Evolutionary conservation across 2,797 vertebrate species (phyloP).

Genomic region (Dendrocincla tyrannina): DNA sequence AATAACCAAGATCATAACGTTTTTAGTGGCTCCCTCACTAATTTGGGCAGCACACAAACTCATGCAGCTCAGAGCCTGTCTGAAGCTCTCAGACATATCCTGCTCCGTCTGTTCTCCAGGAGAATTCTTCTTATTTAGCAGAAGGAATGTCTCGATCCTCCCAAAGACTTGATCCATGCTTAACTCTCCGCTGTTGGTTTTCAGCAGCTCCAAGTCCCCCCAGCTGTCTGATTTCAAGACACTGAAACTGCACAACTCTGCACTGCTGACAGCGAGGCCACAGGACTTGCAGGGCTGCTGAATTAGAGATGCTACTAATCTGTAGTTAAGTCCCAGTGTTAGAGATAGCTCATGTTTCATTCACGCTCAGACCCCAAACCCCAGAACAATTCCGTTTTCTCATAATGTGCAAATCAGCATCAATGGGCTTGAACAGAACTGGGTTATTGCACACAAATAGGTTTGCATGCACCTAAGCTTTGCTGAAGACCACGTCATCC

Average conservation of each 20-base stretch:
- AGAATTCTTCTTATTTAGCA: neutral
- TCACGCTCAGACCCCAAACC: neutral
- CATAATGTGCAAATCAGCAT: neutral
- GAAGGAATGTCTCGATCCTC: neutral
- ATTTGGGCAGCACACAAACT: neutral
- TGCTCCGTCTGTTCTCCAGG: neutral
- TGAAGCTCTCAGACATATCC: neutral
- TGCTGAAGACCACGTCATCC: neutral
- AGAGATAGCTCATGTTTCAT: neutral
- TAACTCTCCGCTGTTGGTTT: accelerated
- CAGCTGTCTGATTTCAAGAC: neutral
- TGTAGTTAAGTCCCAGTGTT: neutral
- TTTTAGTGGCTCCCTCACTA: neutral
- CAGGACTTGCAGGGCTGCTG: neutral
- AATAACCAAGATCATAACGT: neutral
- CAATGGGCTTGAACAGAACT: neutral
- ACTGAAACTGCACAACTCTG: neutral
- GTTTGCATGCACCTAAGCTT: neutral
- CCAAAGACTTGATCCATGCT: accelerated
- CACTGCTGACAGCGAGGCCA: neutral
- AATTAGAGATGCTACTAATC: neutral
- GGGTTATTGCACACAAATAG: neutral
- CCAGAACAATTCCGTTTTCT: neutral
- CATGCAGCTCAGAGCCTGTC: neutral
- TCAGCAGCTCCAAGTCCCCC: neutral